Evolutionary conservation across 2,797 vertebrate genomes (phyloP).

Genomic region (Xiphorhynchus erythropygius): DNA sequence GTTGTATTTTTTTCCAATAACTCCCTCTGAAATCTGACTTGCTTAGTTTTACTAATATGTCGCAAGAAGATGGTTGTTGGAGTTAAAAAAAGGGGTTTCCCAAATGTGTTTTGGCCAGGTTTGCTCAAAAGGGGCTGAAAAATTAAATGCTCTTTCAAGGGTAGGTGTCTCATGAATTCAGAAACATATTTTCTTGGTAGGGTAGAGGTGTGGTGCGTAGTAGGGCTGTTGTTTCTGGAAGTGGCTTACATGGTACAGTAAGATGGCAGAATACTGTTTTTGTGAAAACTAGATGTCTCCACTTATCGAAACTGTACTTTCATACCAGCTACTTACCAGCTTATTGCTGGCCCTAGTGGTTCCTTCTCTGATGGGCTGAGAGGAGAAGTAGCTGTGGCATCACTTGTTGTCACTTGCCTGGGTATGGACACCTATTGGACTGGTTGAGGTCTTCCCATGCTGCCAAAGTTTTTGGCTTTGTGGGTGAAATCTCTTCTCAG

Average conservation of each 20-base stretch:
- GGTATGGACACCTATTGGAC: neutral
- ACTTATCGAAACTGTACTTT: neutral
- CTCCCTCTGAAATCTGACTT: neutral
- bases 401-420: neutral
- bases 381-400: neutral
- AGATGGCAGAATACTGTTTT: neutral
- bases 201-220: neutral
- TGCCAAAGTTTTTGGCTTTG: neutral
- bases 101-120: neutral
- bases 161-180: neutral
- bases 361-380: neutral
- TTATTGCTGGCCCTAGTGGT: neutral
- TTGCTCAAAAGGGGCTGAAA: neutral
- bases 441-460: neutral
- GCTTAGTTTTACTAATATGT: neutral
- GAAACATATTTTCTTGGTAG: accelerated
- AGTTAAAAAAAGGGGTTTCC: neutral
- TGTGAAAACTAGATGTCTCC: neutral
- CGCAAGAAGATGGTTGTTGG: neutral
- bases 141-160: neutral
- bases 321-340: neutral
- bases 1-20: neutral
- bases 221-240: neutral
- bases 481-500: neutral
- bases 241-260: neutral